Evolutionary conservation across 2,888 invertebrate genomes (phyloP).

Genomic region (Brenthis ino): DNA sequence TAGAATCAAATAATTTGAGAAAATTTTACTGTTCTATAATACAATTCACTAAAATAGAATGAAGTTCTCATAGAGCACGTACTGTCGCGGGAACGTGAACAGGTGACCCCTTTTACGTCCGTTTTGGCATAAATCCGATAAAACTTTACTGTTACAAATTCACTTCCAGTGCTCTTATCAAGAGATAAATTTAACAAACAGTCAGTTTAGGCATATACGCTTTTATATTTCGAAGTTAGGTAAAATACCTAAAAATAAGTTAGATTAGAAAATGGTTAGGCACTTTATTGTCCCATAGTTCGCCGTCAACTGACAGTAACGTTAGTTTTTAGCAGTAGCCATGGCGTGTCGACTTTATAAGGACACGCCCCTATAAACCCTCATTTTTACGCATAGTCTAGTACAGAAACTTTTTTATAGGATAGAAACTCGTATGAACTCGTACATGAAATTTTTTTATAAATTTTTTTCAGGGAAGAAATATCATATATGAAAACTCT

Average conservation of each 20-base stretch:
- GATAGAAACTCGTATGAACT: neutral
- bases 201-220: neutral
- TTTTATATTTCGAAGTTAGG: neutral
- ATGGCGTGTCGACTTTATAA: conserved; percentile 52
- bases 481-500: too few relatives aligned
- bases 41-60: conserved; percentile 6
- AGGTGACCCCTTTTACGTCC: conserved; percentile 10
- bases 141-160: conserved; percentile 2
- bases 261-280: neutral
- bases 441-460: too few relatives aligned
- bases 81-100: conserved; percentile 7
- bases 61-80: neutral
- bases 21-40: neutral
- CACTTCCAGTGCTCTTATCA: conserved; percentile 4
- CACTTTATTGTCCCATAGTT: conserved; percentile 44
- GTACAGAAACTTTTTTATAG: neutral
- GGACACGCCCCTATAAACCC: conserved; percentile 50
- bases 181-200: neutral
- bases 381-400: conserved; percentile 6
- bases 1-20: conserved; percentile 4
- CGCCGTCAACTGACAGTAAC: conserved; percentile 56
- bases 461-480: too few relatives aligned
- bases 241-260: neutral
- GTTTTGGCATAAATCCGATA: neutral
- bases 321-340: conserved; percentile 47